phyloP scores from a whole-genome alignment of 2,797 vertebrate genomes.

The Syngnathus rostellatus region DNA sequence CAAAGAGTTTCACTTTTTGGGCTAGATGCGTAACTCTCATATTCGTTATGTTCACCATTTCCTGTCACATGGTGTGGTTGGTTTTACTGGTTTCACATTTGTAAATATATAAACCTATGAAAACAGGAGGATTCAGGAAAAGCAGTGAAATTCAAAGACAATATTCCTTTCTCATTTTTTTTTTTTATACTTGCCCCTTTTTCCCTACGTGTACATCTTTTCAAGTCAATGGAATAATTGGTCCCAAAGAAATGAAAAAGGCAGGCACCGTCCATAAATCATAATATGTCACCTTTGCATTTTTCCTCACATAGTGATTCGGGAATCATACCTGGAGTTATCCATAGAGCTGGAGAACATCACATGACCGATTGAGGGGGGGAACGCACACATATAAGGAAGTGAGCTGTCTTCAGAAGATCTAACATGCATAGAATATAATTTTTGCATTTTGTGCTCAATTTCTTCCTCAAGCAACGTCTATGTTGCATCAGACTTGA shows the following conservation, averaged over 20 bases:
- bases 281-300: constrained; percentile 12
- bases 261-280: constrained; percentile 24
- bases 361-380: not conserved
- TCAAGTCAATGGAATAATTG: constrained; percentile 27
- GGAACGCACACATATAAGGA: not conserved
- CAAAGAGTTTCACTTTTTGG: not conserved
- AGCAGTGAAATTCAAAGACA: not conserved
- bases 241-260: constrained; percentile 31
- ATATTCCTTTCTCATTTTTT: not conserved
- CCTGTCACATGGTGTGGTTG: not conserved
- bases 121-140: constrained; percentile 4
- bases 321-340: not conserved
- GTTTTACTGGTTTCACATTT: not conserved
- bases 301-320: too few relatives aligned
- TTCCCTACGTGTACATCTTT: constrained; percentile 6
- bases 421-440: not conserved
- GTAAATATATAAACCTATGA: not conserved
- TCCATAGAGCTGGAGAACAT: not conserved
- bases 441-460: not conserved
- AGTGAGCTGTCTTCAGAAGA: not conserved
- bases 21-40: not conserved
- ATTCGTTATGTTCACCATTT: not conserved
- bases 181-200: constrained; percentile 1
- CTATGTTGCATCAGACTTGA: too few relatives aligned
- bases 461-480: too few relatives aligned